These are phyloP conservation scores for Pseudochirops corinnae DNA, from an alignment of 2,797 vertebrate genomes.

Conservation along the genomic window DNA sequence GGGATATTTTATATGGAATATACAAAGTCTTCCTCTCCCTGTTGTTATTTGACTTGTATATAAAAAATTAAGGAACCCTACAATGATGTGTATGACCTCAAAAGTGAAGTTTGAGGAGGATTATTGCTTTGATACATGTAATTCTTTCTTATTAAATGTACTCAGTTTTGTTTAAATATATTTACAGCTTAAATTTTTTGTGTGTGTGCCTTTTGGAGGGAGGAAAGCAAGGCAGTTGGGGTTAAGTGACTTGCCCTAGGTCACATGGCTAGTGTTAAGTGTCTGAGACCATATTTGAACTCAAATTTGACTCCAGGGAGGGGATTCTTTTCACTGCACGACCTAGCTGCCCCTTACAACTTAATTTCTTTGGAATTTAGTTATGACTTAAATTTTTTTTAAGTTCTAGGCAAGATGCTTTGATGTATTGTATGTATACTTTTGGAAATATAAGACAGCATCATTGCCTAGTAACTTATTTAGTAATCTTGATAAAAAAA, in stretches of 20 bases:
- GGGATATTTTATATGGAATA: not conserved
- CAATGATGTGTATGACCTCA: not conserved
- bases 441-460: slow-evolving; percentile 66
- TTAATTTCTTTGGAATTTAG: not conserved
- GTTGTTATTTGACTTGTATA: not conserved
- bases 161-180: slow-evolving; percentile 35
- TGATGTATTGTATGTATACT: slow-evolving; percentile 70
- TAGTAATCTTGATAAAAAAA: slow-evolving; percentile 76
- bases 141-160: slow-evolving; percentile 42
- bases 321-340: too few relatives aligned
- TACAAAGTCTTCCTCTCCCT: not conserved
- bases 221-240: too few relatives aligned
- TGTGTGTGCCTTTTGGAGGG: too few relatives aligned
- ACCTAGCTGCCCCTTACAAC: not conserved
- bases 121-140: slow-evolving; percentile 55
- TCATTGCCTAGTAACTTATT: slow-evolving; percentile 76
- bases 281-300: too few relatives aligned
- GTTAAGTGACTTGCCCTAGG: too few relatives aligned
- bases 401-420: slow-evolving; percentile 67
- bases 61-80: slow-evolving; percentile 36
- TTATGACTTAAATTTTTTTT: slow-evolving; percentile 29
- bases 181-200: too few relatives aligned
- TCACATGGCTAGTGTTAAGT: too few relatives aligned
- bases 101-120: slow-evolving; percentile 6
- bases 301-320: too few relatives aligned